A percentile compares a stretch with the other conserved stretches of the same genome.
phyloP scores from a whole-genome alignment of 2,113 vertebrate genomes.

The Gorsachius goisagi region DNA sequence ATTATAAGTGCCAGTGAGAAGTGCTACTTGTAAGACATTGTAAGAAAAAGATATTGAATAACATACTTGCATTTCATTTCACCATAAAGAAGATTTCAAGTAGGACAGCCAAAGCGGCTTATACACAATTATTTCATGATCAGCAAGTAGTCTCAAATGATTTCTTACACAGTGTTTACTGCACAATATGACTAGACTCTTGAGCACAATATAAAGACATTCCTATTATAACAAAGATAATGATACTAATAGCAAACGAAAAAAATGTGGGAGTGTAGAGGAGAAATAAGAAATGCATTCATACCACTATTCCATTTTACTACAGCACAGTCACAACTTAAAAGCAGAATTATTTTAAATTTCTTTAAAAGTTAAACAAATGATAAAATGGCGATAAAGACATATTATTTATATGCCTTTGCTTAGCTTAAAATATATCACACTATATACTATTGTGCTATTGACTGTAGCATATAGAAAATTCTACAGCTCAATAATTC shows the following conservation, averaged over 20 bases:
- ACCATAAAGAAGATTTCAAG: background rate
- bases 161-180: constrained; percentile 19
- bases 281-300: background rate
- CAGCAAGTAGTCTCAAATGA: background rate
- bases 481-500: background rate
- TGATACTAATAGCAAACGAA: background rate
- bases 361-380: background rate
- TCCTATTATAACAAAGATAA: background rate
- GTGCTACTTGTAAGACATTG: background rate
- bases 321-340: background rate
- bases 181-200: background rate
- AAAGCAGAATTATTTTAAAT: background rate
- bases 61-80: background rate
- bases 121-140: constrained; percentile 1
- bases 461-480: background rate
- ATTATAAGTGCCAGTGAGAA: background rate
- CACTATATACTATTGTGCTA: background rate
- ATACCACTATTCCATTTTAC: background rate
- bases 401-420: background rate
- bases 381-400: background rate
- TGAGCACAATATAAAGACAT: background rate
- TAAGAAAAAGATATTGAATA: background rate
- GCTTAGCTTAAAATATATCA: background rate
- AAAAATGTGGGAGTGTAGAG: background rate
- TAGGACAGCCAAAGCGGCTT: background rate